Evolutionary conservation across 2,113 vertebrate genomes (phyloP).

Genomic region (Damaliscus lunatus): DNA sequence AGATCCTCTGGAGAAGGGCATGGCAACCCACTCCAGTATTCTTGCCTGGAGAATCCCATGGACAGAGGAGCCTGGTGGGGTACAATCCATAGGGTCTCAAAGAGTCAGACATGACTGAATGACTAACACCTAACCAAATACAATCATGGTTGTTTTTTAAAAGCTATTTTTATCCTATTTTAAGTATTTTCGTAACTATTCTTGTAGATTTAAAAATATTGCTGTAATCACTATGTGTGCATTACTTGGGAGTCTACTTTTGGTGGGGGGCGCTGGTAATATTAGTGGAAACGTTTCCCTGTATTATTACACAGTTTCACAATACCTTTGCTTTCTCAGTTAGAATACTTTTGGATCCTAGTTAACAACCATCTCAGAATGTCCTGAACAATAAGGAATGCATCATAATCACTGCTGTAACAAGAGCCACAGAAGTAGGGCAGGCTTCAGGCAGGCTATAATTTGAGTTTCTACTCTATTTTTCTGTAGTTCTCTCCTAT

Average conservation of each 20-base stretch:
- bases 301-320: background rate
- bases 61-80: background rate
- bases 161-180: background rate
- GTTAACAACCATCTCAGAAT: background rate
- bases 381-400: background rate
- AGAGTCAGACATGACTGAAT: background rate
- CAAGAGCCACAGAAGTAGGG: background rate
- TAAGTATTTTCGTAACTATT: background rate
- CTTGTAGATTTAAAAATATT: background rate
- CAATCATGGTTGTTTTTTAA: background rate
- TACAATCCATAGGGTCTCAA: background rate
- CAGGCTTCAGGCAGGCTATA: background rate
- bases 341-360: background rate
- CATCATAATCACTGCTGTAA: background rate
- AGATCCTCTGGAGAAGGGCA: background rate
- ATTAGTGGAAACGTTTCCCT: background rate
- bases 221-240: background rate
- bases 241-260: background rate
- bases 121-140: background rate
- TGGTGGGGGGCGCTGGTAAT: background rate
- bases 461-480: background rate
- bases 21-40: background rate
- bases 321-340: background rate
- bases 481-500: background rate
- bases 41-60: background rate